phyloP scores from a whole-genome alignment of 2,797 vertebrate species.

The Spizella passerina region DNA sequence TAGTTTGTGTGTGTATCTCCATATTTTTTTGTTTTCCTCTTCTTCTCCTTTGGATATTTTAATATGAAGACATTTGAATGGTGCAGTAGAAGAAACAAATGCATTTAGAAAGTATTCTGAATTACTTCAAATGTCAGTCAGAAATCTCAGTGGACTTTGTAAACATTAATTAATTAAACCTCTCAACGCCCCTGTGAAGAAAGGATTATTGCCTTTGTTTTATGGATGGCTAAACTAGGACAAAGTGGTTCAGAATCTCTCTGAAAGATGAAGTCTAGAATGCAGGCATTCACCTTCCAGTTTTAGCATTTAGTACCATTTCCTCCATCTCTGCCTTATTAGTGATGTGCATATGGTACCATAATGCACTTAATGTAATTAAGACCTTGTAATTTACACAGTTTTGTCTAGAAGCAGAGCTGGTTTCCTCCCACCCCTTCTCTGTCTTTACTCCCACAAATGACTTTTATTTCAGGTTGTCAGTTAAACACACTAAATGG shows the following conservation, averaged over 20 bases:
- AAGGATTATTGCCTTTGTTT: slow-evolving; percentile 50
- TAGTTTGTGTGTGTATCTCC: background rate
- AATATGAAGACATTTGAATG: background rate
- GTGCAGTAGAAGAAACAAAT: background rate
- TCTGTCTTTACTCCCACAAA: slow-evolving; percentile 17
- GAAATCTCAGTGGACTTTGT: slow-evolving; percentile 33
- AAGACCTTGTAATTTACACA: slow-evolving; percentile 43
- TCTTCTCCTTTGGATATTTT: background rate
- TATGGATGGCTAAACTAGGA: slow-evolving; percentile 43
- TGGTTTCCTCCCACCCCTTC: background rate
- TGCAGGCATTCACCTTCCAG: background rate
- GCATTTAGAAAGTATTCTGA: slow-evolving; percentile 11
- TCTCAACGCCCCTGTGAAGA: slow-evolving; percentile 36
- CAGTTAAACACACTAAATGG: slow-evolving; percentile 16
- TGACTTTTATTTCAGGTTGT: slow-evolving; percentile 58
- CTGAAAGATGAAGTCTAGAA: background rate
- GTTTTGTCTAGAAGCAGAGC: slow-evolving; percentile 20
- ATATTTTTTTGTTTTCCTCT: background rate
- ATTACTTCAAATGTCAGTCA: slow-evolving; percentile 41
- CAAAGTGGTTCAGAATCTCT: slow-evolving; percentile 7
- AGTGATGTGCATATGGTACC: slow-evolving; percentile 1
- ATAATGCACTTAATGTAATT: slow-evolving; percentile 47
- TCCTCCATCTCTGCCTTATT: slow-evolving; percentile 27
- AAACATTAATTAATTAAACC: slow-evolving; percentile 63
- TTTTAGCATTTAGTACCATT: background rate